phyloP scores from a whole-genome alignment of 2,888 invertebrate species.

The Drosophila meridiana region DNA sequence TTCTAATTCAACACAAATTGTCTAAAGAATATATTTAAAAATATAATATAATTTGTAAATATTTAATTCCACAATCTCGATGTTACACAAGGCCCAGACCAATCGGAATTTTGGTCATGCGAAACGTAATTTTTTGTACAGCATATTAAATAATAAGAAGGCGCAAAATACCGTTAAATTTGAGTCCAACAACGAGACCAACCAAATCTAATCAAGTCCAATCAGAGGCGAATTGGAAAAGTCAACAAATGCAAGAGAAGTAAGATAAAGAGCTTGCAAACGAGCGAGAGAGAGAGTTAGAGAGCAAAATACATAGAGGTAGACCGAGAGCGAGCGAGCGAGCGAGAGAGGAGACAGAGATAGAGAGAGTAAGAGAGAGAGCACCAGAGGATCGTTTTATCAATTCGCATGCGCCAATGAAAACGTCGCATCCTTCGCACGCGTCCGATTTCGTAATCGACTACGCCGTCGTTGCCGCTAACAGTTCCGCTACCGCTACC shows the following conservation, averaged over 20 bases:
- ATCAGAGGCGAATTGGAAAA: slow-evolving; percentile 49
- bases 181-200: slow-evolving; percentile 25
- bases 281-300: slow-evolving; percentile 15
- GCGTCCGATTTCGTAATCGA: slow-evolving; percentile 83
- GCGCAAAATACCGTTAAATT: slow-evolving; percentile 23
- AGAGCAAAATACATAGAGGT: slow-evolving; percentile 6
- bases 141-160: slow-evolving; percentile 43
- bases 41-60: not conserved
- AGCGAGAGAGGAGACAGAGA: slow-evolving; percentile 15
- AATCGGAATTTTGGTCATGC: slow-evolving; percentile 44
- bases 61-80: slow-evolving; percentile 12
- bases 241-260: slow-evolving; percentile 20
- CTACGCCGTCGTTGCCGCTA: slow-evolving; percentile 79
- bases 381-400: slow-evolving; percentile 57
- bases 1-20: slow-evolving; percentile 56
- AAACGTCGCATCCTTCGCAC: slow-evolving; percentile 82
- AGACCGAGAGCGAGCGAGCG: not conserved
- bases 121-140: slow-evolving; percentile 50
- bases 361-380: slow-evolving; percentile 43
- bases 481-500: slow-evolving; percentile 36
- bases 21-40: slow-evolving; percentile 11
- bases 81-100: slow-evolving; percentile 17
- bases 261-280: slow-evolving; percentile 14
- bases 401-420: slow-evolving; percentile 81
- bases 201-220: slow-evolving; percentile 51